A percentile compares a stretch with the other conserved stretches of the same genome.
Evolutionary conservation across 2,888 invertebrate species (phyloP).

Genomic region (Corythucha ciliata): DNA sequence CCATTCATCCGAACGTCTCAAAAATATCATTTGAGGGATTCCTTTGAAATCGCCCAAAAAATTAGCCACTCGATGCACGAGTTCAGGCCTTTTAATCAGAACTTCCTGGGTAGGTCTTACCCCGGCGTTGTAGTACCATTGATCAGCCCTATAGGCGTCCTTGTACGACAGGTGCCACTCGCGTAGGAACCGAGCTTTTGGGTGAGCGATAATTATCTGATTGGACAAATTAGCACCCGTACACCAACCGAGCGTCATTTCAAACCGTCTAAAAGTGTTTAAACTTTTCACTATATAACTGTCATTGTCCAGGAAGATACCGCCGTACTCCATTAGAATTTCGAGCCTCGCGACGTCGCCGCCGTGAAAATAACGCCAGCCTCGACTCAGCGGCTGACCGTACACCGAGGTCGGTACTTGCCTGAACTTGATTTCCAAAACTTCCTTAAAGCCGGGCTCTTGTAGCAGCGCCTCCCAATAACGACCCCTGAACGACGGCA

Average conservation of each 20-base stretch:
- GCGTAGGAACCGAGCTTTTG: slow-evolving; percentile 37
- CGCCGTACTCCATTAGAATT: slow-evolving; percentile 38
- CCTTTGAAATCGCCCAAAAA: slow-evolving; percentile 40
- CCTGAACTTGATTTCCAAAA: slow-evolving; percentile 13
- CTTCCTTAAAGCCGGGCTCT: slow-evolving; percentile 27
- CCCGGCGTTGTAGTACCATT: slow-evolving; percentile 43
- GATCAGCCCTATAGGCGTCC: slow-evolving; percentile 33
- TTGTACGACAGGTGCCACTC: slow-evolving; percentile 38
- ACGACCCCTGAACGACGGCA: slow-evolving; percentile 29
- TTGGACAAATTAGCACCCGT: slow-evolving; percentile 28
- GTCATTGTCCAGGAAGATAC: slow-evolving; percentile 40
- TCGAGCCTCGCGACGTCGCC: slow-evolving; percentile 31
- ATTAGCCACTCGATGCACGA: slow-evolving; percentile 40
- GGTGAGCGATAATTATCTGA: slow-evolving; percentile 37
- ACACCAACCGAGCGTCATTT: slow-evolving; percentile 38
- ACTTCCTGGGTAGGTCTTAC: slow-evolving; percentile 40
- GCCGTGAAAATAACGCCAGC: slow-evolving; percentile 21
- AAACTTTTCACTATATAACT: slow-evolving; percentile 37
- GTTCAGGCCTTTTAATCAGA: slow-evolving; percentile 38
- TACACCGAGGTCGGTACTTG: slow-evolving; percentile 22
- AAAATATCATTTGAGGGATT: slow-evolving; percentile 34
- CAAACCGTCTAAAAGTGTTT: slow-evolving; percentile 37
- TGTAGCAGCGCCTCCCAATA: slow-evolving; percentile 33
- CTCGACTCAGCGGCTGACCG: slow-evolving; percentile 20
- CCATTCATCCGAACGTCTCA: slow-evolving; percentile 38